Evolutionary conservation across 2,797 vertebrate genomes (phyloP).

Genomic region (Petrocephalus sullivani): DNA sequence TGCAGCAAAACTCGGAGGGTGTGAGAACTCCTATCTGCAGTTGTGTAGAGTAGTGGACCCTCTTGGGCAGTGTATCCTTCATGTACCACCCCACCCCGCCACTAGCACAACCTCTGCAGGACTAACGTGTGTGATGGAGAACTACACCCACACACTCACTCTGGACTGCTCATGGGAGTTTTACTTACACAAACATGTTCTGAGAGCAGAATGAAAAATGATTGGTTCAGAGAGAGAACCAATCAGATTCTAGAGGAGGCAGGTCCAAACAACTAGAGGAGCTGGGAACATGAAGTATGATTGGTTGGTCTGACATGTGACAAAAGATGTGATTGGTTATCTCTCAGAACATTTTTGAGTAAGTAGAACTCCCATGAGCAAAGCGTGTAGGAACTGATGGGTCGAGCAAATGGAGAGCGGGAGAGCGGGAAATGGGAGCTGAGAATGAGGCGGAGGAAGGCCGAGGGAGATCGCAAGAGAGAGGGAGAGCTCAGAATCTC

Average conservation of each 20-base stretch:
- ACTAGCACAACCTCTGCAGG: not conserved
- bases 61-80: not conserved
- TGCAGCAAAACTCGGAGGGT: not conserved
- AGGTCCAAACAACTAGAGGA: too few relatives aligned
- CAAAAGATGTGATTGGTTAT: too few relatives aligned
- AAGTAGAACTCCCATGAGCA: not conserved
- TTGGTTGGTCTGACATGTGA: too few relatives aligned
- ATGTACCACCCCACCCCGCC: not conserved
- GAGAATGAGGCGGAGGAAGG: not conserved
- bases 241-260: too few relatives aligned
- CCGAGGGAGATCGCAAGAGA: not conserved
- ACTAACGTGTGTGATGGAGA: not conserved
- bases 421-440: not conserved
- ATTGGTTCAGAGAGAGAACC: too few relatives aligned
- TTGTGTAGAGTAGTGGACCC: not conserved
- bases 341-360: too few relatives aligned
- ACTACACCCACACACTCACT: not conserved
- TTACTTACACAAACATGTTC: not conserved
- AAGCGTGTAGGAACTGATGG: not conserved
- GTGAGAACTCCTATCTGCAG: not conserved
- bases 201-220: not conserved
- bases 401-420: not conserved
- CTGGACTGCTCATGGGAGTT: not conserved
- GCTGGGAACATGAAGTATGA: too few relatives aligned
- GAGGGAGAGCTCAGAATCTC: not conserved